These are phyloP conservation scores for Quadroppia sp. DNA, from an alignment of 2,888 invertebrate genomes.

Conservation along the genomic window DNA sequence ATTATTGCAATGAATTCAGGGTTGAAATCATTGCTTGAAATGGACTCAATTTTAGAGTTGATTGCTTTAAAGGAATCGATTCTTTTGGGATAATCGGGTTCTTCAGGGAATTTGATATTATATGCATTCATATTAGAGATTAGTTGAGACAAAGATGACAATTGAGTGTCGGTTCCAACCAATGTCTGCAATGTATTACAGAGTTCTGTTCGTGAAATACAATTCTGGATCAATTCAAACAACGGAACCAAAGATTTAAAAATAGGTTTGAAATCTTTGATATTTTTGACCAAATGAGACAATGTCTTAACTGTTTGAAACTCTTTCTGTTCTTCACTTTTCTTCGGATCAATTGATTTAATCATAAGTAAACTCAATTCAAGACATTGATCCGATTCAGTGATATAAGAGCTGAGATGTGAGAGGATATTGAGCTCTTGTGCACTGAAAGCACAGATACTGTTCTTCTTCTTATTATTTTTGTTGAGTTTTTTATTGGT, in stretches of 20 bases:
- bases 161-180: conserved; percentile 51
- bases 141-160: conserved; percentile 56
- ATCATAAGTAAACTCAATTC: conserved; percentile 50
- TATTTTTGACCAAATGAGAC: conserved; percentile 19
- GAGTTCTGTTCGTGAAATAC: conserved; percentile 48
- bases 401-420: conserved; percentile 49
- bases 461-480: not conserved
- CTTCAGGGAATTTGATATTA: conserved; percentile 82
- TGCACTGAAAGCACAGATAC: conserved; percentile 11
- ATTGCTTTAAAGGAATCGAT: conserved; percentile 71
- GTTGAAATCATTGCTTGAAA: conserved; percentile 51
- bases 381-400: conserved; percentile 49
- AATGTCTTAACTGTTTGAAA: conserved; percentile 34
- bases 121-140: conserved; percentile 70
- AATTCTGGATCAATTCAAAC: conserved; percentile 34
- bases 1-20: conserved; percentile 63
- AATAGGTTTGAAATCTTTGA: not conserved
- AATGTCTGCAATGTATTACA: conserved; percentile 55
- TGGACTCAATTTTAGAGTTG: not conserved
- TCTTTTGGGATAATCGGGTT: conserved; percentile 81
- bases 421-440: conserved; percentile 51
- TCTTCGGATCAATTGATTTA: conserved; percentile 50
- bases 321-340: conserved; percentile 38
- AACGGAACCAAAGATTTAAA: conserved; percentile 45
- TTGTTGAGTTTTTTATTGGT: not conserved